Evolutionary conservation across 1,140 invertebrate species (phyloP).

Genomic region (Penaeus indicus): DNA sequence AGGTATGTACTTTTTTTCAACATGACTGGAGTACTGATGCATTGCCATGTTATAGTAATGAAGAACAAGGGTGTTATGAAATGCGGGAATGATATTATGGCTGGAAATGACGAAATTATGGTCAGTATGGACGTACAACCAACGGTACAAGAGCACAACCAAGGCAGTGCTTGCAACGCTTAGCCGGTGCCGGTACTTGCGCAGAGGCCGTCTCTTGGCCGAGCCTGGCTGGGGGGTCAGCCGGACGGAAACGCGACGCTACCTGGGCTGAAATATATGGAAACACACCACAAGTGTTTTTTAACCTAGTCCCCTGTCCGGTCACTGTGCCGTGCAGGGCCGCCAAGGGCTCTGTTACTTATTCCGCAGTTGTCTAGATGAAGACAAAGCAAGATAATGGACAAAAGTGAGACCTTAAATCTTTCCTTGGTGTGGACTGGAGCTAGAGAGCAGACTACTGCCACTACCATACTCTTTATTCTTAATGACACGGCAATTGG

Average conservation of each 20-base stretch:
- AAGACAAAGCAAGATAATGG: too few species aligned
- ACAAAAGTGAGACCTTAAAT: too few species aligned
- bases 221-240: slow-evolving; percentile 8
- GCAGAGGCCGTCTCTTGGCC: slow-evolving; percentile 3
- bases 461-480: too few species aligned
- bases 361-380: too few species aligned
- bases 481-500: too few species aligned
- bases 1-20: too few species aligned
- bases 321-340: slow-evolving; percentile 10
- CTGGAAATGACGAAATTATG: slow-evolving; percentile 12
- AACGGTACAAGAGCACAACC: slow-evolving; percentile 33
- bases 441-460: too few species aligned
- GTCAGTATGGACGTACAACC: slow-evolving; percentile 45
- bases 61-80: not conserved
- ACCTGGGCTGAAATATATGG: slow-evolving; percentile 49
- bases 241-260: slow-evolving; percentile 29
- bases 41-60: not conserved
- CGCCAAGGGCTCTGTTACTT: too few species aligned
- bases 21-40: too few species aligned
- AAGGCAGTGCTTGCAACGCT: slow-evolving; percentile 26
- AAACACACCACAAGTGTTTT: slow-evolving; percentile 38
- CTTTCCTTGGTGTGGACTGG: too few species aligned
- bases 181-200: slow-evolving; percentile 27
- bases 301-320: not conserved
- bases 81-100: not conserved